Evolutionary conservation across 2,888 invertebrate species (phyloP), one percentile per base, ranked within the genome.

Genomic region (Acleris holmiana): DNA sequence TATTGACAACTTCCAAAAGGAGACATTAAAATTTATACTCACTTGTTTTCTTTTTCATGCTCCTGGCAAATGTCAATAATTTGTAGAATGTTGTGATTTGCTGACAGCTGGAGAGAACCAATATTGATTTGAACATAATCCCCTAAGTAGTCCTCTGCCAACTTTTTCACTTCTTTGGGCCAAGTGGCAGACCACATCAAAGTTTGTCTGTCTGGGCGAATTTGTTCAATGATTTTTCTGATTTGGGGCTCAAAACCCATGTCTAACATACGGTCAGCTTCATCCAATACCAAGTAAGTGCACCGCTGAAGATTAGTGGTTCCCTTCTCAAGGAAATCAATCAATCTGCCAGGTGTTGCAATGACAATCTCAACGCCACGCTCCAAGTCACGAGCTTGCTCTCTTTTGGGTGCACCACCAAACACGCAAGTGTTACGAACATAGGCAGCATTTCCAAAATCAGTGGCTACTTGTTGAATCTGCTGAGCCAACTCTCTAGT

Each of bases 131-230:
- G 98, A 61, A 97, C 94, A 79, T 98, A 98, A 78, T 98, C 96
- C 60, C 95, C 95, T 19, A 99, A 93, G 84, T 98, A 99, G 81
- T 99, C 99, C 77, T 97, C 96, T 19, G 99, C 99, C 69, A 99
- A 90, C 74, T 96, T 95, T 70, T 96, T 94, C 2, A 99, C 99
- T 93, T 99, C 99, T 80, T 98, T 98, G 0, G 99, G 99, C 99
- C 99, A 99, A n/a, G 99, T 99, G 0, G 99, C 99, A 70, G 98
- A 98, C 98, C 98, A 99, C 99, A 99, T 99, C 49, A 99, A 93
- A 15, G 98, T 98, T 87, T 99, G 99, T 77, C 99, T 93, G 82
- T 99, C 98, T 17, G 98, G 98, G 72, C 98, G 93, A 74, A 98
- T 98, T 87, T 98, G 98, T 79, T 97, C 97, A 73, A 98, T 94